Base-by-base conservation (phyloP, 2,888 invertebrate species). In the Byasa hedistus region DNA sequence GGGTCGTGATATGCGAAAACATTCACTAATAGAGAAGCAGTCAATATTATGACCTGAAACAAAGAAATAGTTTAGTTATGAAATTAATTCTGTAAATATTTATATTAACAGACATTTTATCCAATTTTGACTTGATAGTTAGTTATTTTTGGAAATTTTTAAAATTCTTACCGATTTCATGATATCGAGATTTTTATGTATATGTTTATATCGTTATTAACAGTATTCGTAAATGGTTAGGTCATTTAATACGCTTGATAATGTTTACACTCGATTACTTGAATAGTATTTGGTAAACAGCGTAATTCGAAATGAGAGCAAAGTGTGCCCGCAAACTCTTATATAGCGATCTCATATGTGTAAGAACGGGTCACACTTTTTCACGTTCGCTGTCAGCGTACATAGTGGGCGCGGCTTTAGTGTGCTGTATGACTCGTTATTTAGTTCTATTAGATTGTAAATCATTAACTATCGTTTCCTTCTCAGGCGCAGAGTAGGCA, bases 221-320 rank as follows among this genome's bases (percentile, higher is more conserved):
- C 61, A 69, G 52, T 69, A 63, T 56, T 61, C 32, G 27, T 56
- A 64, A 62, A 67, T 63, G 60, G 32, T 58, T 57, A 64, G 65
- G 60, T 64, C 62, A 69, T 69, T 67, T 48, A 44, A 63, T 44
- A 22, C 54, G 56, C 56, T 48, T 36, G 22, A 51, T 65, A 23
- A 65, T 63, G 59, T 71, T 65, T 64, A 66, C 62, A 67, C 68
- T 68, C 69, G 59, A 65, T 56, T 62, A 71, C 64, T 78, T 76
- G 69, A 80, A 81, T 81, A 84, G 90, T 88, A 85, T 88, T 84
- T 84, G 85, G 86, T 85, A 87, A 91, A 88, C 78, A 83, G 84
- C 87, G 86, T 82, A 82, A 84, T 86, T 86, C 81, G 87, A 91
- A 91, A 91, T 91, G 91, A 91, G 91, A 91, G 91, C 90, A 91